A percentile compares a stretch with the other conserved stretches of the same genome.
Conservation (phyloP, 1,140 invertebrate species). For the Proales similis region DNA sequence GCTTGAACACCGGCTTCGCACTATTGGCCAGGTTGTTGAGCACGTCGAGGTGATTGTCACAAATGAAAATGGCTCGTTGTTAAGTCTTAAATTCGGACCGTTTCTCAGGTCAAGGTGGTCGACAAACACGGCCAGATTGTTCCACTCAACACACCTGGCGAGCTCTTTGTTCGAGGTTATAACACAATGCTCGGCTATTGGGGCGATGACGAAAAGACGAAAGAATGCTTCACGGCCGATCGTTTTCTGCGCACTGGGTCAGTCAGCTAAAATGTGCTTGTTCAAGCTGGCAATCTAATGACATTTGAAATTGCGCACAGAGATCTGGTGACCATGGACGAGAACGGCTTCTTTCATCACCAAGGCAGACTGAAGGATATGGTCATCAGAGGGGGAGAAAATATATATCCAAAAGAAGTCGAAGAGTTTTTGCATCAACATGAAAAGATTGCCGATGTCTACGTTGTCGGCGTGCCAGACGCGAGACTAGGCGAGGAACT, state of each 20-base stretch:
- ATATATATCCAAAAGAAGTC: constrained; percentile 72
- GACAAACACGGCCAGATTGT: constrained; percentile 63
- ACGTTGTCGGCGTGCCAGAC: constrained; percentile 58
- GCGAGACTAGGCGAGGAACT: constrained; percentile 75
- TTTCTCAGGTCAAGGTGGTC: constrained; percentile 66
- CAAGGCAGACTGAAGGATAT: constrained; percentile 80
- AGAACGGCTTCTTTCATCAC: constrained; percentile 69
- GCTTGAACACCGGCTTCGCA: constrained; percentile 2
- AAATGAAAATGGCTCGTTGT: too few relatives aligned
- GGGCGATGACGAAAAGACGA: constrained; percentile 64
- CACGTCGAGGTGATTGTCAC: too few relatives aligned
- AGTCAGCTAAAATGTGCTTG: too few relatives aligned
- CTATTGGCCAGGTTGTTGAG: constrained; percentile 12
- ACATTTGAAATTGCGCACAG: constrained; percentile 49
- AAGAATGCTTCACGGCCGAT: constrained; percentile 19
- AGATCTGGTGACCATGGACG: constrained; percentile 68
- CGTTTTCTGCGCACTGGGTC: constrained; percentile 30
- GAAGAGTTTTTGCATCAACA: constrained; percentile 73
- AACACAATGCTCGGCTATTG: constrained; percentile 74
- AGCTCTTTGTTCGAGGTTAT: constrained; percentile 75
- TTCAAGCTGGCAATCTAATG: not conserved
- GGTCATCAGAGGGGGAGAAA: constrained; percentile 85
- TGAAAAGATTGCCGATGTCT: constrained; percentile 58
- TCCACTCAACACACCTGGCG: constrained; percentile 68
- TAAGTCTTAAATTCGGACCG: too few relatives aligned